Evolutionary conservation across 2,888 invertebrate genomes (phyloP), one percentile per base, ranked within the genome.

Genomic region (Heliothis peltigera): DNA sequence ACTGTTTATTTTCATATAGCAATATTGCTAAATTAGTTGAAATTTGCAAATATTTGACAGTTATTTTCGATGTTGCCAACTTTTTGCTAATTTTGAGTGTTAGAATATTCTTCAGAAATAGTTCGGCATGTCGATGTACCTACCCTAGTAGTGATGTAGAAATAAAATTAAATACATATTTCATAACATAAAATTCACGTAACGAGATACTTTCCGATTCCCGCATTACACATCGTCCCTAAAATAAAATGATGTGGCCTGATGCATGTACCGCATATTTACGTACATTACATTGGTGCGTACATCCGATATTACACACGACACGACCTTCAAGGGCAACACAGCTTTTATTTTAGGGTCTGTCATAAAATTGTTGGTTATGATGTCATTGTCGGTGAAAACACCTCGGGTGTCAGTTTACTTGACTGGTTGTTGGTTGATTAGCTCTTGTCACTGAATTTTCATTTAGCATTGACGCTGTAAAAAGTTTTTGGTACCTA

Each of bases 311-410:
- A 51, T 61, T 77, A 66, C 53, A 28, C 35, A 56, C 49, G 25
- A 57, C 60, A 18, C 51, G 64, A 59, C 77, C 67, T 73, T 77
- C 62, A 57, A 80, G 70, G 81, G 67, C n/a, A 42, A 68, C 65
- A 63, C 19, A 58, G 56, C 56, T 73, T 69, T 70, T 80, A 78
- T 78, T 78, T 78, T 78, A 80, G 75, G 79, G 75, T 44, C 25
- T 47, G 63, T 70, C 69, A 63, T 80, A 69, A 70, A 74, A 47
- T 52, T 47, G n/a, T 2, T 15, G 15, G 22, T 6, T 0, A 17
- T 78, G 64, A 74, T 70, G 75, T 74, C 64, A 78, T 35, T 47
- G 48, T 64, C 7, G 35, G 64, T 15, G 48, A 52, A 55, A 46
- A 54, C 42, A 52, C 19, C 12, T 18, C 22, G 35, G 66, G 64